Evolutionary conservation across 2,113 vertebrate species (phyloP).

Genomic region (Myiozetetes cayanensis): DNA sequence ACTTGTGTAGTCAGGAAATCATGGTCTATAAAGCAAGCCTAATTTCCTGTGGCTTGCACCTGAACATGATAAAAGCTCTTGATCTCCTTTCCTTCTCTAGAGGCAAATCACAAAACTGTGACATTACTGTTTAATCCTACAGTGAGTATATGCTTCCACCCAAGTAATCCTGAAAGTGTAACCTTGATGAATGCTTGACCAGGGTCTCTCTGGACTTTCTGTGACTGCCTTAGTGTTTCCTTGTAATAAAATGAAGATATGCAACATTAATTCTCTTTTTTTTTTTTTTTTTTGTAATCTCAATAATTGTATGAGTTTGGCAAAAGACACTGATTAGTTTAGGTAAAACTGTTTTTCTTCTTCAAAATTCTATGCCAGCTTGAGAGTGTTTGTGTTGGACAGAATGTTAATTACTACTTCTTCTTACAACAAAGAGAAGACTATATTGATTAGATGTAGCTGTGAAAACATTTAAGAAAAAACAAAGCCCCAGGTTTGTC

Average conservation of each 20-base stretch:
- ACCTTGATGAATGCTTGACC: slow-evolving; percentile 30
- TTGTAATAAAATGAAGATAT: slow-evolving; percentile 19
- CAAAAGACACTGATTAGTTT: slow-evolving; percentile 8
- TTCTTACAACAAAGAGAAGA: slow-evolving; percentile 19
- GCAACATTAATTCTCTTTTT: neutral
- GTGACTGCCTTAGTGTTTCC: neutral
- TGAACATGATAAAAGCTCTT: slow-evolving; percentile 67
- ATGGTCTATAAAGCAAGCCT: slow-evolving; percentile 63
- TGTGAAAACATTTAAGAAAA: slow-evolving; percentile 41
- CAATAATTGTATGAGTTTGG: neutral
- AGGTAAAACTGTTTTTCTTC: neutral
- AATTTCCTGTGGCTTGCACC: slow-evolving; percentile 66
- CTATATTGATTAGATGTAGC: slow-evolving; percentile 49
- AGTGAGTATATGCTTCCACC: slow-evolving; percentile 1
- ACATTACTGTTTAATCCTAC: slow-evolving; percentile 37
- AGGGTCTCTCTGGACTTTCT: slow-evolving; percentile 1
- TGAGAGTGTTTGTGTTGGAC: neutral
- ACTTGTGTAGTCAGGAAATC: slow-evolving; percentile 62
- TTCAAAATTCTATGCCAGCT: neutral
- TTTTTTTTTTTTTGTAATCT: neutral
- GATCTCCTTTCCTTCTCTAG: slow-evolving; percentile 59
- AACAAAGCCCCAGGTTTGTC: slow-evolving; percentile 15
- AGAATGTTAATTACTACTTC: slow-evolving; percentile 45
- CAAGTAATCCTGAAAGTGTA: slow-evolving; percentile 14
- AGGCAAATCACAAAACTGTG: slow-evolving; percentile 55